Evolutionary conservation across 2,113 vertebrate genomes (phyloP).

Genomic region (Otis tarda): DNA sequence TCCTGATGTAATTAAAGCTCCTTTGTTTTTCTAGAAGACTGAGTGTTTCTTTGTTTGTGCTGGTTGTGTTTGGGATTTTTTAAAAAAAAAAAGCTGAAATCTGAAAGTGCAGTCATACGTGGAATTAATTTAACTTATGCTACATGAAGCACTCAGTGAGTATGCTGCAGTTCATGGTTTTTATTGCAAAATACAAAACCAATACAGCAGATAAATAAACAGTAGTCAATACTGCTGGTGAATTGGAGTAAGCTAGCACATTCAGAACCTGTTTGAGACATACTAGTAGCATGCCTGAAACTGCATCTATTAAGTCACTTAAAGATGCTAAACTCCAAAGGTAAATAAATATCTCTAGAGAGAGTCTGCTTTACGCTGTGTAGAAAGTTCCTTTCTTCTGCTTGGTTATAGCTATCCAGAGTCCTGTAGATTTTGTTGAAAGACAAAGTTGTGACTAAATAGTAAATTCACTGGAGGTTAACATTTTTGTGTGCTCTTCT

Average conservation of each 20-base stretch:
- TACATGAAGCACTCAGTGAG: background rate
- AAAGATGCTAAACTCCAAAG: background rate
- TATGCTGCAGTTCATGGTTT: background rate
- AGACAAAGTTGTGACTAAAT: background rate
- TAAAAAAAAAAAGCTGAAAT: background rate
- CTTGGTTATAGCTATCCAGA: background rate
- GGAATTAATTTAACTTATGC: background rate
- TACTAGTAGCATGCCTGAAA: background rate
- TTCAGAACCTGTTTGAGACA: background rate
- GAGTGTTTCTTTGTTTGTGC: background rate
- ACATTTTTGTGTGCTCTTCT: background rate
- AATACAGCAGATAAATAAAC: background rate
- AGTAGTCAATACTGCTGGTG: background rate
- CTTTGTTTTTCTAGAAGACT: background rate
- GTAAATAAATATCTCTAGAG: background rate
- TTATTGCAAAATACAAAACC: background rate
- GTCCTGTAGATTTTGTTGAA: background rate
- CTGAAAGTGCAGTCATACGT: background rate
- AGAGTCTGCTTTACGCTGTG: background rate
- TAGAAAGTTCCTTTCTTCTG: background rate
- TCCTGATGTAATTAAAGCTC: background rate
- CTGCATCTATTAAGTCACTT: background rate
- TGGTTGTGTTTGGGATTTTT: background rate
- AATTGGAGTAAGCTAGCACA: background rate
- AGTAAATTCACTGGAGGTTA: background rate